Evolutionary conservation across 1,140 invertebrate species (phyloP).

Genomic region (Rhyacophila brunnea): DNA sequence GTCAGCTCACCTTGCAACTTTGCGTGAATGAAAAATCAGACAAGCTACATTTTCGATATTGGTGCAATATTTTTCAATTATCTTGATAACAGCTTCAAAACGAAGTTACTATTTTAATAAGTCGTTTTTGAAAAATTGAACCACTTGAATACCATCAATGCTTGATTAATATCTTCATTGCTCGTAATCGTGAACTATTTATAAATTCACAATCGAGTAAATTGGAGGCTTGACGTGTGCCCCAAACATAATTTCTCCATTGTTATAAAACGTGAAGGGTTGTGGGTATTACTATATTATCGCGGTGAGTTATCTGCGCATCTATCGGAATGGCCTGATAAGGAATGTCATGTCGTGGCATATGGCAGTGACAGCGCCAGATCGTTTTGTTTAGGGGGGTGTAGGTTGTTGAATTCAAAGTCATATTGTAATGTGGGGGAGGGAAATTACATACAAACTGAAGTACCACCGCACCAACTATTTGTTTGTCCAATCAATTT

Average conservation of each 20-base stretch:
- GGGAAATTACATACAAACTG: slow-evolving; percentile 4
- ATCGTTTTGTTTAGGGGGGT: neutral
- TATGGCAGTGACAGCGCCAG: slow-evolving; percentile 11
- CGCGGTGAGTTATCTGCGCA: slow-evolving; percentile 2
- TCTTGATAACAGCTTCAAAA: no score
- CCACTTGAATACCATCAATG: no score
- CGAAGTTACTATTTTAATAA: no score
- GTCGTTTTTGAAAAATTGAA: no score
- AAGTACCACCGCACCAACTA: slow-evolving; percentile 8
- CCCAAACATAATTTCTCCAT: slow-evolving; percentile 13
- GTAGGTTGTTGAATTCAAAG: slow-evolving; percentile 3
- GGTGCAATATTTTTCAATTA: no score
- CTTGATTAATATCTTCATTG: no score
- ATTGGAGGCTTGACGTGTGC: slow-evolving; percentile 4
- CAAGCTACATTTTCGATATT: no score
- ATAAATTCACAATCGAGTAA: no score
- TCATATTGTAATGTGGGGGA: no score
- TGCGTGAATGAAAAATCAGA: no score
- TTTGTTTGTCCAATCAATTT: slow-evolving; percentile 10
- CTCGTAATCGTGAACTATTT: no score
- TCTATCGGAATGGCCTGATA: slow-evolving; percentile 6
- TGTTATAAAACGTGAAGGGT: slow-evolving; percentile 16
- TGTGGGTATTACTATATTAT: slow-evolving; percentile 1
- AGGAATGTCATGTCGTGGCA: slow-evolving; percentile 4
- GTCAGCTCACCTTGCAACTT: no score